These are phyloP conservation scores for Enteromius paludinosus DNA, from an alignment of 2,797 vertebrate genomes.

Conservation along the genomic window DNA sequence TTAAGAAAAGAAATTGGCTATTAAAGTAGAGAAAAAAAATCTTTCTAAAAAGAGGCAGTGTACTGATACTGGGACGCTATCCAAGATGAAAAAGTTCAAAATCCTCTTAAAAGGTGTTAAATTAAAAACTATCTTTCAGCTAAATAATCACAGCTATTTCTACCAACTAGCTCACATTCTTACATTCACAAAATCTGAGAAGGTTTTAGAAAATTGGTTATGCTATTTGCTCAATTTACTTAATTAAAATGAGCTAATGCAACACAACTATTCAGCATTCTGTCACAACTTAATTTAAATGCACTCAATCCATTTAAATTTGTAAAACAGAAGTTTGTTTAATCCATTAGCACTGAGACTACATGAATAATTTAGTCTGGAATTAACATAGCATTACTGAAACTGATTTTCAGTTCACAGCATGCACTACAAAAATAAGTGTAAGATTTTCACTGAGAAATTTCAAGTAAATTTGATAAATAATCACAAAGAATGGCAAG, in stretches of 20 bases:
- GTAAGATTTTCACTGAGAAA: neutral
- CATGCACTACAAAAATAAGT: neutral
- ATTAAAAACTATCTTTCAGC: neutral
- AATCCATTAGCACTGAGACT: slow-evolving; percentile 14
- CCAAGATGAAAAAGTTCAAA: neutral
- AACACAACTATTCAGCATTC: neutral
- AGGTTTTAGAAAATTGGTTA: neutral
- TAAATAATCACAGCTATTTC: neutral
- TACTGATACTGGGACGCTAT: neutral
- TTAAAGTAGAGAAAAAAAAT: neutral
- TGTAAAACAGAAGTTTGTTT: slow-evolving; percentile 16
- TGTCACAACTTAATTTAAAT: slow-evolving; percentile 19
- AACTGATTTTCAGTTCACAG: neutral
- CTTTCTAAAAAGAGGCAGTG: slow-evolving; percentile 2
- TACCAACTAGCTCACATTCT: neutral
- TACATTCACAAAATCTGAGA: neutral
- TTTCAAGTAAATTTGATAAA: neutral
- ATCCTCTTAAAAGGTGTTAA: neutral
- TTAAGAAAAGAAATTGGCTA: neutral
- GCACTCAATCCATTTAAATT: slow-evolving; percentile 16
- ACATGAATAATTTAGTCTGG: slow-evolving; percentile 9
- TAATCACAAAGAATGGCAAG: neutral
- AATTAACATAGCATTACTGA: neutral
- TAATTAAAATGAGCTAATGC: slow-evolving; percentile 28
- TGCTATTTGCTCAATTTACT: neutral